Evolutionary conservation across 2,888 invertebrate species (phyloP), one percentile per base, ranked within the genome.

Genomic region (Protophormia terraenovae): DNA sequence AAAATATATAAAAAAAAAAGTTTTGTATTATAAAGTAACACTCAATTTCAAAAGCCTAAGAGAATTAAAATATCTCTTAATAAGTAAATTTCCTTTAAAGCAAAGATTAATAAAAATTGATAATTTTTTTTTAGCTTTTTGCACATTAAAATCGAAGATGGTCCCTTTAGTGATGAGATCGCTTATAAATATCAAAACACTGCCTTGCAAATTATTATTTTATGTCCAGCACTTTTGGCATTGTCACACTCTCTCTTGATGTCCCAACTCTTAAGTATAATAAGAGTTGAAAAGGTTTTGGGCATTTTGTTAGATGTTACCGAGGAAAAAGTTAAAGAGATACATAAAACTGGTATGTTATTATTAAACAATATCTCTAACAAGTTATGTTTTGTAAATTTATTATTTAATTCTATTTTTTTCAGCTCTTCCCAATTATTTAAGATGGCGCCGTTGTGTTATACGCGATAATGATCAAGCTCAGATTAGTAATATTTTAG

Each of bases 381-480:
- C n/a, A n/a, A n/a, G n/a, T 35, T 4, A 35, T 6, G 35, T 6
- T 35, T 35, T 35, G 35, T 35, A 35, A 38, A 14, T 22, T 35
- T 38, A 32, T 64, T 8, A 24, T 80, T 69, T 41, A 41, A n/a
- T 41, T 22, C 12, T 8, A 27, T 27, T 7, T 66, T 58, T 58
- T 81, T 0, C 53, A 89, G 96, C 95, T 66, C 94, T 96, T 87
- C 95, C 96, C 3, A 94, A 95, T 60, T 97, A 96, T 90, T 94
- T 95, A 81, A 95, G 96, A 89, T 97, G 97, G 97, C 95, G 95
- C 83, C 95, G 96, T 90, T 96, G 96, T 93, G 94, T 94, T 58
- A 96, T 96, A 19, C 95, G 96, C 66, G 97, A 97, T 90, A 96
- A 97, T 90, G 97, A 97, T 91, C 96, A 96, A 72, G 95, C 95